Evolutionary conservation across 1,140 invertebrate species (phyloP).

Genomic region (Neodiprion lecontei): DNA sequence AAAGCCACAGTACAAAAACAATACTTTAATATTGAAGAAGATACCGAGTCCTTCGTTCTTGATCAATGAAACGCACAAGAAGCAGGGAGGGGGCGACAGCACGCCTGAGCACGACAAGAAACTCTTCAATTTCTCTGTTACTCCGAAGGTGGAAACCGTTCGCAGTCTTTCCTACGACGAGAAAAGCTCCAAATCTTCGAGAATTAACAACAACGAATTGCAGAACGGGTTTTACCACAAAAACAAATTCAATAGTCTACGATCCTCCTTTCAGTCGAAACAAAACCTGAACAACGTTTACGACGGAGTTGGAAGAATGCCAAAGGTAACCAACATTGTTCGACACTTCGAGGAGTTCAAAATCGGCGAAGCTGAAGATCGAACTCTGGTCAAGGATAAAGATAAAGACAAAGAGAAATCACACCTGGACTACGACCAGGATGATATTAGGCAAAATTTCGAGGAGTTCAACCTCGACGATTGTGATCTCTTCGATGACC

Average conservation of each 20-base stretch:
- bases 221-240: constrained; percentile 33
- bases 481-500: constrained; percentile 71
- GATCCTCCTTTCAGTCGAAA: constrained; percentile 40
- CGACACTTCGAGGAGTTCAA: constrained; percentile 60
- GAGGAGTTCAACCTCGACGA: constrained; percentile 83
- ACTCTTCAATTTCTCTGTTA: constrained; percentile 21
- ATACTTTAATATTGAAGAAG: constrained; percentile 61
- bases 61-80: constrained; percentile 68
- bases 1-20: constrained; percentile 70
- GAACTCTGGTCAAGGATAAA: constrained; percentile 17
- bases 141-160: constrained; percentile 14
- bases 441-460: constrained; percentile 75
- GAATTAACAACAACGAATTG: constrained; percentile 25
- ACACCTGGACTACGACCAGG: constrained; percentile 33
- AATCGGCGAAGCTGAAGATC: constrained; percentile 48
- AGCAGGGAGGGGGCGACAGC: constrained; percentile 46
- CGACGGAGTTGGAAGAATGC: constrained; percentile 31
- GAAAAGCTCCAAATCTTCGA: constrained; percentile 23
- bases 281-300: constrained; percentile 25
- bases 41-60: constrained; percentile 70
- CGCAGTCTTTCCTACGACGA: constrained; percentile 47
- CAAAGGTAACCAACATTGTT: constrained; percentile 49
- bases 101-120: constrained; percentile 30
- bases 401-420: constrained; percentile 33
- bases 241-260: constrained; percentile 40